A percentile compares a stretch with the other conserved stretches of the same genome.
These are phyloP conservation scores for Drosophila nannoptera DNA, from an alignment of 1,140 invertebrate genomes.

Conservation along the genomic window DNA sequence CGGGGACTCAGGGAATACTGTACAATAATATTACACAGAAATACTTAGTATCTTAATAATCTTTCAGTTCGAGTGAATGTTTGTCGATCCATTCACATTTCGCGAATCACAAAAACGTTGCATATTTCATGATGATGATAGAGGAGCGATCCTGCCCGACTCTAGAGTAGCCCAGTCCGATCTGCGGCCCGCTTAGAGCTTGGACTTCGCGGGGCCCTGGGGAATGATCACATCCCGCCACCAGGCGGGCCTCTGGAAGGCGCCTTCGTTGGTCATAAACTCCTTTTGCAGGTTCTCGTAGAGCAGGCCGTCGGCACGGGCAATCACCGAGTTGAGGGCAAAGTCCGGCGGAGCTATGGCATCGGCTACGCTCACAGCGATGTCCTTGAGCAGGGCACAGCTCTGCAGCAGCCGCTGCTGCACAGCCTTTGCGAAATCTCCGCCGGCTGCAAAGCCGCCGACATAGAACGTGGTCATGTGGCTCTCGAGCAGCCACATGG, in stretches of 20 bases:
- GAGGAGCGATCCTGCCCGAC: too few relatives aligned
- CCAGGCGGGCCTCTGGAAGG: slow-evolving; percentile 87
- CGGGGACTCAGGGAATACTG: too few relatives aligned
- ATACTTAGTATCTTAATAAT: not conserved
- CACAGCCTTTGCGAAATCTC: slow-evolving; percentile 81
- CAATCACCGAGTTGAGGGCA: slow-evolving; percentile 91
- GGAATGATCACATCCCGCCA: slow-evolving; percentile 86
- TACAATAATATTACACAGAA: not conserved
- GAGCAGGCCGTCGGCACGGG: slow-evolving; percentile 89
- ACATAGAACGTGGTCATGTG: slow-evolving; percentile 88
- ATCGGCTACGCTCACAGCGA: slow-evolving; percentile 90
- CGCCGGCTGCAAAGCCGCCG: slow-evolving; percentile 83
- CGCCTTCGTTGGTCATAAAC: slow-evolving; percentile 85
- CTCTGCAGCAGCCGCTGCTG: slow-evolving; percentile 84
- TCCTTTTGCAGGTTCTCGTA: slow-evolving; percentile 90
- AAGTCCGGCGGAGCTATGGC: slow-evolving; percentile 93
- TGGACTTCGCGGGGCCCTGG: slow-evolving; percentile 62
- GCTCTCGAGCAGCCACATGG: slow-evolving; percentile 86
- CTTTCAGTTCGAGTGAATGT: too few relatives aligned
- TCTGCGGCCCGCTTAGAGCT: slow-evolving; percentile 43
- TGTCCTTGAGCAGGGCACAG: slow-evolving; percentile 86
- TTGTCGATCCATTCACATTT: not conserved
- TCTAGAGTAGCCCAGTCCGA: too few relatives aligned
- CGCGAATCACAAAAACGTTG: not conserved
- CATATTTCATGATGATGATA: too few relatives aligned